Evolutionary conservation across 1,140 invertebrate genomes (phyloP), one percentile per base, ranked within the genome.

Genomic region (Zaprionus ghesquierei): DNA sequence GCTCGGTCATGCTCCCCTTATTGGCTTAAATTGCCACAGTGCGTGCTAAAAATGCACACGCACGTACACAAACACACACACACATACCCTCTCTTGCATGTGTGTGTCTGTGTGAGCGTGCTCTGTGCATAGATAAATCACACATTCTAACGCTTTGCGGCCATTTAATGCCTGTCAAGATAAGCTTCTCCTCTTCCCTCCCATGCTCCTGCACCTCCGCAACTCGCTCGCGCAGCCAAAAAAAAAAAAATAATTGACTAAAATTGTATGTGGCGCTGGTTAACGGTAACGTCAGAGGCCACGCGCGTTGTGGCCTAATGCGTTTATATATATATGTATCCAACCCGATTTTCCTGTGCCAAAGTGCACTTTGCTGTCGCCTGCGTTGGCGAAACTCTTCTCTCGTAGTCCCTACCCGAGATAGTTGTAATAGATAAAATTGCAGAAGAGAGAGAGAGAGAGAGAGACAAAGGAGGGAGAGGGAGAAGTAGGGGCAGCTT

Each of bases 141-240:
- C 75, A 87, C 69, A 87, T 87, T 79, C 81, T 65, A 73, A 63
- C 84, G 75, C 75, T 87, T 76, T 81, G 75, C 68, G 79, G 79
- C 75, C 82, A 86, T 86, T 86, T 86, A 86, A 86, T 86, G 82
- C 79, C 82, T 87, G 82, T 87, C 84, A 87, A 78, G 82, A 86
- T 86, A 86, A 86, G 82, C 80, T 79, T 61, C 63, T 33, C 22
- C 31, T 27, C 31, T 27, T 56, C 51, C 31, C 51, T 38, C 41
- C 18, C 13, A n/a, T n/a, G n/a, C 23, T 18, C 66, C 46, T 12
- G 33, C 12, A 2, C 18, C 41, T 2, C 3, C 2, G 6, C 3
- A n/a, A 2, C 18, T 4, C 8, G 1, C 8, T 3, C 0, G 0
- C 20, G 2, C n/a, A 20, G 60, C 51, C 69, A 68, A 86, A 85